Base-by-base conservation (phyloP, 2,888 invertebrate genomes). In the Hirtodrosophila duncani region DNA sequence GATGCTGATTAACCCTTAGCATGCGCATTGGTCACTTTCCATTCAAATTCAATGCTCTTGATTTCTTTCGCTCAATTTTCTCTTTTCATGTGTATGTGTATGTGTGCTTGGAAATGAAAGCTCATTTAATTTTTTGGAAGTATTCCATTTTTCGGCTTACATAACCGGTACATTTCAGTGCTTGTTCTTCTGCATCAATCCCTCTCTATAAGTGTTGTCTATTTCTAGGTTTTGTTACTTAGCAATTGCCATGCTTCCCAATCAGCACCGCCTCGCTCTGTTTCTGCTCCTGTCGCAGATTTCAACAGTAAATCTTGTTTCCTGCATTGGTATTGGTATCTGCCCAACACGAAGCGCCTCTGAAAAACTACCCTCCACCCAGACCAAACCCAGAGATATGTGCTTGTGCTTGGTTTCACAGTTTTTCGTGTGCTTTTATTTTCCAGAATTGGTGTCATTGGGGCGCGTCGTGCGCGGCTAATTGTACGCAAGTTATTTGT, bases 371-470 rank as follows among this genome's bases (percentile, higher is more conserved):
- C n/a, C n/a, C n/a, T n/a, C n/a, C n/a, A n/a, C n/a, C n/a, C 17
- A 14, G 13, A 10, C 18, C 29, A 20, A 17, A 30, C 14, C 11
- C 4, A 34, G 14, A 11, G 13, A n/a, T 51, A 62, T 39, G 58
- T 52, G 33, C 30, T 36, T 41, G 16, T 29, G 21, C 38, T 57
- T 29, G 23, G 36, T 21, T 55, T 62, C 59, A 39, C 24, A 23
- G 30, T 34, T 33, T 30, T 46, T 39, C 36, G 18, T 29, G 13
- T 13, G 18, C 11, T 33, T 43, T 45, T 23, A 33, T 30, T 61
- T 58, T 65, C 66, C 68, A 69, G 65, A 79, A 84, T 81, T 63
- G 74, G 81, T 83, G 84, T 84, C 81, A 84, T 81, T 81, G 67
- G 83, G 81, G 71, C 80, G 81, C 68, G 60, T 70, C 65, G 67